Evolutionary conservation across 1,140 invertebrate species (phyloP).

Genomic region (Cotesia vestalis): DNA sequence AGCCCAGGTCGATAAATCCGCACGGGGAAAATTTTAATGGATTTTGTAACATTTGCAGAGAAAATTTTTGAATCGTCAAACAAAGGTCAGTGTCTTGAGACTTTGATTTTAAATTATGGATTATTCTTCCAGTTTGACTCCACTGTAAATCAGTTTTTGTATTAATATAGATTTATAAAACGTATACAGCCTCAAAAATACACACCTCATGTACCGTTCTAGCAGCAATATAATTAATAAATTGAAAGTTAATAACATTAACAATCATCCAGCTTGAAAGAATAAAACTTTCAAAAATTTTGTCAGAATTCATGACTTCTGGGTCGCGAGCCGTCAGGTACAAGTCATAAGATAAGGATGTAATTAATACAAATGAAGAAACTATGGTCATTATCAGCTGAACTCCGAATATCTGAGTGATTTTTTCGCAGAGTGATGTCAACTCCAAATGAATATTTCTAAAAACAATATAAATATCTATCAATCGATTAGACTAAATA

Average conservation of each 20-base stretch:
- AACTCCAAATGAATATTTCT: constrained; percentile 3
- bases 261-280: too few relatives aligned
- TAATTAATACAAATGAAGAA: neutral
- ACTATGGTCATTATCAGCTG: neutral
- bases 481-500: too few relatives aligned
- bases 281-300: too few relatives aligned
- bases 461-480: neutral
- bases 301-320: too few relatives aligned
- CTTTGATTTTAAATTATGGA: neutral
- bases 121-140: neutral
- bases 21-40: neutral
- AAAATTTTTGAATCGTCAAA: constrained; percentile 8
- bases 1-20: constrained; percentile 3
- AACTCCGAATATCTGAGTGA: neutral
- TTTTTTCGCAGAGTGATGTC: neutral
- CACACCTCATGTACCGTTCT: too few relatives aligned
- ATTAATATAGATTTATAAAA: too few relatives aligned
- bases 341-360: neutral
- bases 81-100: neutral
- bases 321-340: too few relatives aligned
- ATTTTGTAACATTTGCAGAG: constrained; percentile 5
- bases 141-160: neutral
- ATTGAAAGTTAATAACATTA: too few relatives aligned
- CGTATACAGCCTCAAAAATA: too few relatives aligned
- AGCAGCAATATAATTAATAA: too few relatives aligned